phyloP scores from a whole-genome alignment of 2,888 invertebrate species.

The Barypeithes pellucidus region DNA sequence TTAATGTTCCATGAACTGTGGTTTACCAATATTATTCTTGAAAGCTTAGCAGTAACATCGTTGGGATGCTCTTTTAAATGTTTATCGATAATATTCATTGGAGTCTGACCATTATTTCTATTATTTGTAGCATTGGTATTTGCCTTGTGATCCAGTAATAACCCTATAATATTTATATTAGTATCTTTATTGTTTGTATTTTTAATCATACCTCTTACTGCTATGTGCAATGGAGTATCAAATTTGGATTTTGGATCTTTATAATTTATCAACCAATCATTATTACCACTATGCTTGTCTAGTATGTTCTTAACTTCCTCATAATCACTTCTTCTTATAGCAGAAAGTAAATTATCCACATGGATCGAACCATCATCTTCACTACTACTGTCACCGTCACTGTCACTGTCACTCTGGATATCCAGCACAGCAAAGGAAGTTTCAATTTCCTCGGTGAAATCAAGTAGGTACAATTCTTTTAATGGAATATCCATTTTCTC shows the following conservation, averaged over 20 bases:
- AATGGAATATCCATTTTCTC: neutral
- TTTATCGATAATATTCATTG: neutral
- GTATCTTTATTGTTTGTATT: neutral
- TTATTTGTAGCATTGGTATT: neutral
- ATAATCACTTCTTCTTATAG: neutral
- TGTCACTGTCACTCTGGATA: neutral
- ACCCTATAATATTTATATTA: neutral
- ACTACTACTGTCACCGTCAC: neutral
- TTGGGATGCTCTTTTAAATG: neutral
- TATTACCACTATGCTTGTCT: neutral
- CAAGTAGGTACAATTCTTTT: neutral
- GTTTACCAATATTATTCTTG: neutral
- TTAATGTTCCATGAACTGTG: neutral
- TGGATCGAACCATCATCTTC: neutral
- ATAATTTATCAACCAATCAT: neutral
- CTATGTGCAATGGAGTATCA: conserved; percentile 1
- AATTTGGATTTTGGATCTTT: neutral
- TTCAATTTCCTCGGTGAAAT: neutral
- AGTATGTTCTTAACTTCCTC: neutral
- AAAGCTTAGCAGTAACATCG: neutral
- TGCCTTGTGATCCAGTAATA: neutral
- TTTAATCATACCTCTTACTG: neutral
- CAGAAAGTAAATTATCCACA: neutral
- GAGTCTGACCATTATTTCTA: conserved; percentile 3
- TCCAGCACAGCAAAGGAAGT: neutral